Base-by-base conservation (phyloP, 2,888 invertebrate genomes). In the Cacoxenus indagator region DNA sequence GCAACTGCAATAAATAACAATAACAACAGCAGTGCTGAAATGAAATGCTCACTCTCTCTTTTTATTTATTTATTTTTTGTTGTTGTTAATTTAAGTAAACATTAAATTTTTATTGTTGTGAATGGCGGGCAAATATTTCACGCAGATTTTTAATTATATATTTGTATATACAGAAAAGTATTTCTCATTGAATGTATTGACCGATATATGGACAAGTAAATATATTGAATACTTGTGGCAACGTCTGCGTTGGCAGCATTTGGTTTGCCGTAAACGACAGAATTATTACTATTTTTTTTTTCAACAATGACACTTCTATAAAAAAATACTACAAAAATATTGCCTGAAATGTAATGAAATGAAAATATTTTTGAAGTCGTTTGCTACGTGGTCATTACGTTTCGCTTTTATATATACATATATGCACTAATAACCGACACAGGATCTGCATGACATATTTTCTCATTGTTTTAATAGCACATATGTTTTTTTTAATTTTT, bases 221-320 rank as follows among this genome's bases (percentile, higher is more conserved):
- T 51, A 6, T 5, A 37, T 11, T 37, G 14, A 37, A 37, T 37
- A 37, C 9, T 5, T 5, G 17, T 48, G 48, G 6, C 19, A 48
- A n/a, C 48, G 8, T 37, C 14, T 14, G 8, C 14, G 37, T 37
- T 37, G 37, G 3, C 5, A 2, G 8, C 37, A 37, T 37, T 37
- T 5, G 2, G 37, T 37, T 37, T 37, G 37, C 4, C 5, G 19
- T 48, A 48, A 48, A n/a, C 48, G 9, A 48, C n/a, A 48, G 11
- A 17, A 48, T 6, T 48, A 14, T 48, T 48, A 2, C 17, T 48
- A 8, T 14, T 43, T 24, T 69, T 70, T 65, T 45, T 43, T 66
- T 68, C 64, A 31, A 8, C 31, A 31, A 31, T 9, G 31, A 5
- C 1, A 31, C 9, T 31, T 31, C 9, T 1, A 31, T 31, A 31